Conservation (phyloP, 92 coral and sea anemone species). For the Pocillopora meandrina region DNA sequence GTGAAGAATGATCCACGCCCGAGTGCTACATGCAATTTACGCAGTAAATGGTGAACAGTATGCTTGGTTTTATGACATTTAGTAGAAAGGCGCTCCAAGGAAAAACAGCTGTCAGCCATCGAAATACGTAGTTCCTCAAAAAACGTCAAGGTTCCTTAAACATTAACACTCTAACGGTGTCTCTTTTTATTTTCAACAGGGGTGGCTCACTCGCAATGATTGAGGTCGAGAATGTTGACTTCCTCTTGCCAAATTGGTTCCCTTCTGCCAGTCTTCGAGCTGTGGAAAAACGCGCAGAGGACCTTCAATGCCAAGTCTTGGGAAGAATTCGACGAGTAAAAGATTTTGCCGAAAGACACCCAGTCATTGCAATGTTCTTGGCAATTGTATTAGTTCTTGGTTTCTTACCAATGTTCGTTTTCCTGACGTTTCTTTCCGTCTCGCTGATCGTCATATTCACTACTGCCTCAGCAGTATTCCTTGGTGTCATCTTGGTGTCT, state of each 20-base stretch:
- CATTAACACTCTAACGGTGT: neutral
- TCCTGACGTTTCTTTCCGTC: neutral
- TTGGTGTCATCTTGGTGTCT: neutral
- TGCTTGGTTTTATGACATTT: no score
- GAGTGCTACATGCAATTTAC: no score
- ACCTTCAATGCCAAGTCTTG: neutral
- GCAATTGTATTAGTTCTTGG: neutral
- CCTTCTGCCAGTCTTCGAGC: neutral
- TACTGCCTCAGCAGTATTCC: neutral
- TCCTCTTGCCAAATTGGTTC: neutral
- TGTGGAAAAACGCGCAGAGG: neutral
- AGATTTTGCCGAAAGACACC: neutral
- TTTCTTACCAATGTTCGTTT: slow-evolving; percentile 1
- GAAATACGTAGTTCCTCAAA: no score
- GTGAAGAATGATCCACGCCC: no score
- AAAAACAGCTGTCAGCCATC: no score
- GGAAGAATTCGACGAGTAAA: neutral
- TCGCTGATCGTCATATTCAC: slow-evolving; percentile 4
- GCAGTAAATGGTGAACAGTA: no score
- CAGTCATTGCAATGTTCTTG: slow-evolving; percentile 8
- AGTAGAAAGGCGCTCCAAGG: no score
- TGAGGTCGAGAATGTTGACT: neutral
- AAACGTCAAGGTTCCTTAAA: neutral
- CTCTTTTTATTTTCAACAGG: neutral
- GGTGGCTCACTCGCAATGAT: neutral